A percentile compares a stretch with the other conserved stretches of the same genome.
phyloP scores from a whole-genome alignment of 2,888 invertebrate genomes.

The Plagodis dolabraria region DNA sequence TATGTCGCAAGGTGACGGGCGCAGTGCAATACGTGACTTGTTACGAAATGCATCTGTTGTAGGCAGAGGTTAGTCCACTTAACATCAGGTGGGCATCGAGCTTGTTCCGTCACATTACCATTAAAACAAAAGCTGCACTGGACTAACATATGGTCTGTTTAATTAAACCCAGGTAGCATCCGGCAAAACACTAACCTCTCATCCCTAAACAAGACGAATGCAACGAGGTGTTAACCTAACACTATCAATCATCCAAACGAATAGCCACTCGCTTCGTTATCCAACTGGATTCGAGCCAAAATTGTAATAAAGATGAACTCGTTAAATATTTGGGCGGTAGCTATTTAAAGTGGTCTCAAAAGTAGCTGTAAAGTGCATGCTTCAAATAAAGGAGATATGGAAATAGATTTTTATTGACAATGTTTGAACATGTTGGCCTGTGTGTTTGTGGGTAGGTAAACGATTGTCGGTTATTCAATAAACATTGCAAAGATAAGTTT shows the following conservation, averaged over 20 bases:
- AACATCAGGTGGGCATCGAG: too few relatives aligned
- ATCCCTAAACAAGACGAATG: constrained; percentile 56
- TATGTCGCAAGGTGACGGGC: too few relatives aligned
- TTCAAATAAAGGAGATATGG: constrained; percentile 36
- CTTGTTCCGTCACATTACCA: too few relatives aligned
- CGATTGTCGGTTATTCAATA: too few relatives aligned
- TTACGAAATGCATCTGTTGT: too few relatives aligned
- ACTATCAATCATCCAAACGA: constrained; percentile 73
- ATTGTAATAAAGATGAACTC: constrained; percentile 75
- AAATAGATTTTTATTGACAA: constrained; percentile 37
- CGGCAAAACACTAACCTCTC: constrained; percentile 2
- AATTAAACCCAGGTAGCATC: background rate
- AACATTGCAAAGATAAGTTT: too few relatives aligned
- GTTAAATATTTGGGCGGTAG: constrained; percentile 69
- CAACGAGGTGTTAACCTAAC: constrained; percentile 78
- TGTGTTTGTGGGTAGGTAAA: constrained; percentile 2
- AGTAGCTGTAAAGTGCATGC: constrained; percentile 35
- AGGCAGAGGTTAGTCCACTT: too few relatives aligned
- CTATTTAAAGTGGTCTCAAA: constrained; percentile 55
- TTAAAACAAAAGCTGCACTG: too few relatives aligned
- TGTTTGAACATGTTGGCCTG: background rate
- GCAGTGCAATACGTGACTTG: too few relatives aligned
- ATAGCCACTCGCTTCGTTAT: constrained; percentile 64
- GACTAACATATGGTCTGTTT: too few relatives aligned
- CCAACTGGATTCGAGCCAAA: constrained; percentile 76